Conservation (phyloP, 2,888 invertebrate genomes). For the Phlogophora meticulosa region DNA sequence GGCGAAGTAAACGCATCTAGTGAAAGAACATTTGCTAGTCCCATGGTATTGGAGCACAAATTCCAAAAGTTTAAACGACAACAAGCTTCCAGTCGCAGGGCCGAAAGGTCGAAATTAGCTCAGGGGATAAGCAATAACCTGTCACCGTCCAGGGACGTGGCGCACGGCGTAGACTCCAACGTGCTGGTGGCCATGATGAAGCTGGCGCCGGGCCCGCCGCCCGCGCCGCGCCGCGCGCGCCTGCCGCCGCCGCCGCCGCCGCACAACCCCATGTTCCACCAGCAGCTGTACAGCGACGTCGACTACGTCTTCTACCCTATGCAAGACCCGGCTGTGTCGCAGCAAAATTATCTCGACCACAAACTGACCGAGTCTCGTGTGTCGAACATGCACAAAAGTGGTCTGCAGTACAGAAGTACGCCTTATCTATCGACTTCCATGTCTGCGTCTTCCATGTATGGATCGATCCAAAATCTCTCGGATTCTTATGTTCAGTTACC, state of each 20-base stretch:
- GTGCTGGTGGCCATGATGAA: conserved; percentile 92
- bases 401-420: conserved; percentile 95
- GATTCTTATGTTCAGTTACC: conserved; percentile 94
- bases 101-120: conserved; percentile 92
- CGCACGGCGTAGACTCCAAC: conserved; percentile 86
- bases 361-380: conserved; percentile 94
- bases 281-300: conserved; percentile 97
- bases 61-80: conserved; percentile 89
- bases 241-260: conserved; percentile 94
- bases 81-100: conserved; percentile 91
- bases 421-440: conserved; percentile 94
- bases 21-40: conserved; percentile 89
- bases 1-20: conserved; percentile 92
- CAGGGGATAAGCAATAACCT: conserved; percentile 86
- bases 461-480: conserved; percentile 95
- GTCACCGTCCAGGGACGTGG: conserved; percentile 86
- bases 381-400: conserved; percentile 92
- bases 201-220: conserved; percentile 89
- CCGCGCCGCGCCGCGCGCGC: conserved; percentile 90
- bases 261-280: conserved; percentile 96
- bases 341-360: conserved; percentile 97
- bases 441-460: conserved; percentile 93
- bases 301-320: conserved; percentile 98
- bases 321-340: conserved; percentile 97
- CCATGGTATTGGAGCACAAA: conserved; percentile 88